Base-by-base conservation (phyloP, 30 jellyfish, hydroid and myxozoan species). In the Sanderia malayensis region DNA sequence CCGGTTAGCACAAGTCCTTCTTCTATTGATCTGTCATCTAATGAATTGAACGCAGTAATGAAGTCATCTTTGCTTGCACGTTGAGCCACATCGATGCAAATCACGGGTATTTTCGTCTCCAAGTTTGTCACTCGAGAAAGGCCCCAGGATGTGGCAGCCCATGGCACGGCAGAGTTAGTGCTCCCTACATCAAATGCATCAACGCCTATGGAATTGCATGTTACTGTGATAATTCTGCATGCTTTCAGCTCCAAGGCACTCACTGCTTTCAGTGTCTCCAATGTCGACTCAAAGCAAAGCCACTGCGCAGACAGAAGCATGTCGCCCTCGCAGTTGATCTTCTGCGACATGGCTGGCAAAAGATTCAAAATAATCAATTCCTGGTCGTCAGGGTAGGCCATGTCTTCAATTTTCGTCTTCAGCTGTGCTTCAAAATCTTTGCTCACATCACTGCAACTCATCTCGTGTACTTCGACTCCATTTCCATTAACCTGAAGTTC, bases 101-200 rank as follows among this genome's bases (percentile, higher is more conserved):
- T 61, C 23, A 70, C 59, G 44, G 93, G 93, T 27, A 81, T 70
- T 1, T 69, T 33, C 19, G 76, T 59, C 73, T 81, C 93, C 32
- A 65, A 25, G 58, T 81, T 81, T 15, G 80, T 59, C 7, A 70
- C 93, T 60, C 93, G 69, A 1, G 84, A 74, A 58, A 81, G 37
- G 23, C 93, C 93, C 31, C 58, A 76, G 17, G 74, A 46, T 1
- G 93, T 81, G 1, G 93, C 73, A 23, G 80, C 84, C 93, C 93
- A 81, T 7, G 93, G 93, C 45, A 70, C n/a, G n/a, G n/a, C n/a
- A n/a, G n/a, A n/a, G 19, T 37, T 4, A 44, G 7, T 20, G 1
- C 45, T 75, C 52, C 58, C 29, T 13, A 53, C 31, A 17, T 64
- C 69, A 30, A 31, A 25, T n/a, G 20, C 25, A 33, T 60, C 84